These are phyloP conservation scores for Ivindomyrus marchei DNA, from an alignment of 2,113 vertebrate genomes.

Conservation along the genomic window DNA sequence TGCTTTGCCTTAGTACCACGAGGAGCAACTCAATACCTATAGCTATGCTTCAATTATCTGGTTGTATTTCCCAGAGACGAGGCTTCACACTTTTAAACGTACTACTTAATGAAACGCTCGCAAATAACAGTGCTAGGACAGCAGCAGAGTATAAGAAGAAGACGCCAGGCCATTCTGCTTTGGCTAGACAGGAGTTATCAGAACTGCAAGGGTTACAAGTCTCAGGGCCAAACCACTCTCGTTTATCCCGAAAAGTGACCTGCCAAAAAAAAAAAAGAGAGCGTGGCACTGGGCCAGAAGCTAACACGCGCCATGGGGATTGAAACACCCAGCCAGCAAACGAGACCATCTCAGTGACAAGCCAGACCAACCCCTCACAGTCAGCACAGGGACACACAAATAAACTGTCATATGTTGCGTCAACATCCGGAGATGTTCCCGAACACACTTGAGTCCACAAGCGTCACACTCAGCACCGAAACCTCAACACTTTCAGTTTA, in stretches of 20 bases:
- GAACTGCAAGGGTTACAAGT: slow-evolving; percentile 31
- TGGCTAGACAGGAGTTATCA: slow-evolving; percentile 21
- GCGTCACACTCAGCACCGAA: neutral
- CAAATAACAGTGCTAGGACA: neutral
- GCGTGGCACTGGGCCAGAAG: slow-evolving; percentile 20
- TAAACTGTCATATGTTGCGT: neutral
- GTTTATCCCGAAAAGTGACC: slow-evolving; percentile 30
- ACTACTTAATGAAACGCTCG: neutral
- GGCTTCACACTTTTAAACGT: neutral
- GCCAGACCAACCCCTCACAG: neutral
- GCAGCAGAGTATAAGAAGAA: neutral
- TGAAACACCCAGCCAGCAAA: slow-evolving; percentile 26
- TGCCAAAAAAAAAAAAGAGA: slow-evolving; percentile 17
- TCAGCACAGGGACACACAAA: neutral
- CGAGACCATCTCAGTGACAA: slow-evolving; percentile 2
- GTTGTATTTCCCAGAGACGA: neutral
- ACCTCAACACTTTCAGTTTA: neutral
- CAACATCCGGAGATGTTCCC: neutral
- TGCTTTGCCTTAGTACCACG: neutral
- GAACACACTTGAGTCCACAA: neutral
- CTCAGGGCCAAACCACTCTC: slow-evolving; percentile 33
- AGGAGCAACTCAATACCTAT: neutral
- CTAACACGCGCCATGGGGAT: slow-evolving; percentile 45
- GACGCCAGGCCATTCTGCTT: slow-evolving; percentile 28
- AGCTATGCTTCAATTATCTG: neutral